Conservation (phyloP, 2,797 vertebrate genomes). For the Alcedo quadribrachys region DNA sequence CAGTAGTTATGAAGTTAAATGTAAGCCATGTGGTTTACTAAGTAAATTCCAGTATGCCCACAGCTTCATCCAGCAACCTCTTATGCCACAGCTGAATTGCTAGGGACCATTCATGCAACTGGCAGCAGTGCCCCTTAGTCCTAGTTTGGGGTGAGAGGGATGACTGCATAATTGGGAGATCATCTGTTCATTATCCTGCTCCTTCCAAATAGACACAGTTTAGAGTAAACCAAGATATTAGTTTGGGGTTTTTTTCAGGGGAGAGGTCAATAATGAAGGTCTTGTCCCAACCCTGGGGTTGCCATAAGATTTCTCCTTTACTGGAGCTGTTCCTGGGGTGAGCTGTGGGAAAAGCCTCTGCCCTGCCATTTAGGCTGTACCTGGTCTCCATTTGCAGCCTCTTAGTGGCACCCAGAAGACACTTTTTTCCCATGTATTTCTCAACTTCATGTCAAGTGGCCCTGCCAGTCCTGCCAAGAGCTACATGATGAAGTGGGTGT, state of each 20-base stretch:
- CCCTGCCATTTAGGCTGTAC: not conserved
- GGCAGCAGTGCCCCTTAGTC: not conserved
- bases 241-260: not conserved
- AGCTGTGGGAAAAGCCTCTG: not conserved
- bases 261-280: not conserved
- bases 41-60: not conserved
- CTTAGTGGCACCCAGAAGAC: not conserved
- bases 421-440: not conserved
- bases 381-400: slow-evolving; percentile 14
- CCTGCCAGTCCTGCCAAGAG: not conserved
- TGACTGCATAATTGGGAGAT: not conserved
- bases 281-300: not conserved
- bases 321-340: not conserved
- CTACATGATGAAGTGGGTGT: slow-evolving; percentile 39
- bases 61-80: not conserved
- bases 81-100: not conserved
- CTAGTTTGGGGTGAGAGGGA: not conserved
- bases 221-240: not conserved
- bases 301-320: not conserved
- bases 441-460: not conserved
- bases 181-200: not conserved
- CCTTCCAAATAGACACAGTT: not conserved
- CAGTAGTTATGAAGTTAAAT: not conserved
- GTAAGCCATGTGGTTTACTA: not conserved
- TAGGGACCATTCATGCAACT: not conserved